phyloP scores from a whole-genome alignment of 2,888 invertebrate species.

The Globia sparganii region DNA sequence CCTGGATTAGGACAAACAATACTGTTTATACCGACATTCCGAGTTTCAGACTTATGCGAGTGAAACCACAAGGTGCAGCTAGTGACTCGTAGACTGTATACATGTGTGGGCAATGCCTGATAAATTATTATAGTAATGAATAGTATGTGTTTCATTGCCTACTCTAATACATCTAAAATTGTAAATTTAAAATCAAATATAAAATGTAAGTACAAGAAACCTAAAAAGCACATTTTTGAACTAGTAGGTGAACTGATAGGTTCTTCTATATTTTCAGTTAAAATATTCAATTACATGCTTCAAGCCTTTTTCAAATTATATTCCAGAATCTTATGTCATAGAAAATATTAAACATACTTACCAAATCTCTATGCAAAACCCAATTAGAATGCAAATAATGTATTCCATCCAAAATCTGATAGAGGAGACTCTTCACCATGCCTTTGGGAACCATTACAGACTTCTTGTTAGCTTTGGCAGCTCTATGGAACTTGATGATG shows the following conservation, averaged over 20 bases:
- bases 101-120: neutral
- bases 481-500: slow-evolving; percentile 99
- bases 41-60: no score
- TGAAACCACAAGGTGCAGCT: no score
- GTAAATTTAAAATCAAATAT: neutral
- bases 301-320: neutral
- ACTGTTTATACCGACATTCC: neutral
- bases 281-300: neutral
- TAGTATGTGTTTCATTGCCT: neutral
- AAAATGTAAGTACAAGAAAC: neutral
- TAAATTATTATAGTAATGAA: neutral
- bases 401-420: slow-evolving; percentile 99
- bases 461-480: slow-evolving; percentile 99
- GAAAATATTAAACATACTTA: slow-evolving; percentile 79
- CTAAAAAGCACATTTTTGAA: neutral
- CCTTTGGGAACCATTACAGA: slow-evolving; percentile 98
- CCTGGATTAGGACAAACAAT: neutral
- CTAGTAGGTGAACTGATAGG: neutral
- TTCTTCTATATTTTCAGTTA: neutral
- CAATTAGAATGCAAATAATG: slow-evolving; percentile 99
- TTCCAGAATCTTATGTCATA: neutral
- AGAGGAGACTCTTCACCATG: slow-evolving; percentile 99
- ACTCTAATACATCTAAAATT: neutral
- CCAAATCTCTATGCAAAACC: slow-evolving; percentile 99
- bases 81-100: neutral